A percentile compares a stretch with the other conserved stretches of the same genome.
phyloP scores from a whole-genome alignment of 1,140 invertebrate genomes.

The Anoplolepis gracilipes region DNA sequence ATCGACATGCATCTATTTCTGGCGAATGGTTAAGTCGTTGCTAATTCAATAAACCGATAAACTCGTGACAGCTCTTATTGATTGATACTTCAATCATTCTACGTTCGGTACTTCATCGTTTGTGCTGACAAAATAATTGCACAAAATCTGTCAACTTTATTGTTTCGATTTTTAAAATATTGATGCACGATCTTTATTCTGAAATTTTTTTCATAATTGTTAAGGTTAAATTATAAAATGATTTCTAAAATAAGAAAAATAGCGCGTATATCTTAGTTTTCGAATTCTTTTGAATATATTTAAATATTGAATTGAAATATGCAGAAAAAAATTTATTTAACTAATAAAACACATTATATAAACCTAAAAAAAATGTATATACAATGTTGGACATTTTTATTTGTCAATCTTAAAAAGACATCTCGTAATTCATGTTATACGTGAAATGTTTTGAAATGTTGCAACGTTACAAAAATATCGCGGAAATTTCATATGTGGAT shows the following conservation, averaged over 20 bases:
- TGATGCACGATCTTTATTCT: background rate
- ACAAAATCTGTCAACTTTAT: background rate
- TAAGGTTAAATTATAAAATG: background rate
- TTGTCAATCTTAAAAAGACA: background rate
- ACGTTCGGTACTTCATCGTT: background rate
- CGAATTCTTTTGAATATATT: background rate
- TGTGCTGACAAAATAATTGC: background rate
- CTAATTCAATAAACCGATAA: slow-evolving; percentile 53
- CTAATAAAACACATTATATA: background rate
- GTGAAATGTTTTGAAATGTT: background rate
- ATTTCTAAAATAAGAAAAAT: background rate
- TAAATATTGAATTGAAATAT: background rate
- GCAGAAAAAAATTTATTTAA: background rate
- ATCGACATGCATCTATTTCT: background rate
- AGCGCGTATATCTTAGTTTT: background rate
- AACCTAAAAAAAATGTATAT: background rate
- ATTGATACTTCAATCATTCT: slow-evolving; percentile 13
- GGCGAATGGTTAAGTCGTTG: background rate
- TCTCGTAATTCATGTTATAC: background rate
- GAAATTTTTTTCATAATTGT: background rate
- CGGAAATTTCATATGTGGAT: background rate
- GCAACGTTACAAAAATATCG: background rate
- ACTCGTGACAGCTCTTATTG: slow-evolving; percentile 15
- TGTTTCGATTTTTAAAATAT: slow-evolving; percentile 7
- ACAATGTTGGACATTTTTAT: background rate